Evolutionary conservation across 2,888 invertebrate species (phyloP).

Genomic region (Chrysolina oricalcia): DNA sequence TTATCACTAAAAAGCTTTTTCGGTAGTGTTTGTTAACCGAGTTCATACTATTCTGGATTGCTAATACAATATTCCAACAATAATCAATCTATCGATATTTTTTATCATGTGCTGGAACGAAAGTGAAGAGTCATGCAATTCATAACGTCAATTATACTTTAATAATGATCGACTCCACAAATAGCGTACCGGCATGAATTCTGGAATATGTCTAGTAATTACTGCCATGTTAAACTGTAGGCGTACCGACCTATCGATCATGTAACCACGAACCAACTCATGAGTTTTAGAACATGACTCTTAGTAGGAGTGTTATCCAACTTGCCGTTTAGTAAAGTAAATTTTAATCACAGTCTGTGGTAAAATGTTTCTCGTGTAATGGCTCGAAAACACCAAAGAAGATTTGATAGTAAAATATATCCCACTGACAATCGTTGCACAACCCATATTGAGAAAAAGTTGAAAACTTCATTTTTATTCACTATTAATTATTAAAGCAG

Average conservation of each 20-base stretch:
- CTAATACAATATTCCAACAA: no score
- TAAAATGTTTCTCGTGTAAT: no score
- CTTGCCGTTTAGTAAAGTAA: neutral
- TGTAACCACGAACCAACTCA: constrained; percentile 5
- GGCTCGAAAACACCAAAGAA: no score
- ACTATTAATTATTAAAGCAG: no score
- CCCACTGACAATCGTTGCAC: no score
- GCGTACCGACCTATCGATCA: constrained; percentile 14
- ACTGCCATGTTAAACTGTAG: constrained; percentile 10
- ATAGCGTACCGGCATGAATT: constrained; percentile 13
- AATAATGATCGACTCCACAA: constrained; percentile 5
- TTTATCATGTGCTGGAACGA: neutral
- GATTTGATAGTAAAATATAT: no score
- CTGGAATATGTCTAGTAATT: constrained; percentile 1
- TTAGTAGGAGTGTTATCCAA: neutral
- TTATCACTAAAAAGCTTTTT: no score
- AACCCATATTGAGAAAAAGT: no score
- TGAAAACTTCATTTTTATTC: no score
- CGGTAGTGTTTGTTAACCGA: no score
- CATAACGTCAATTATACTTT: constrained; percentile 13
- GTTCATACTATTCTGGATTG: no score
- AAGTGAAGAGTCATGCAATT: constrained; percentile 15
- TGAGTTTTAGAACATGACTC: neutral
- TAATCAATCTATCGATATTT: neutral
- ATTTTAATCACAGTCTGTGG: no score